Evolutionary conservation across 2,113 vertebrate species (phyloP).

Genomic region (Crotalus tigris): DNA sequence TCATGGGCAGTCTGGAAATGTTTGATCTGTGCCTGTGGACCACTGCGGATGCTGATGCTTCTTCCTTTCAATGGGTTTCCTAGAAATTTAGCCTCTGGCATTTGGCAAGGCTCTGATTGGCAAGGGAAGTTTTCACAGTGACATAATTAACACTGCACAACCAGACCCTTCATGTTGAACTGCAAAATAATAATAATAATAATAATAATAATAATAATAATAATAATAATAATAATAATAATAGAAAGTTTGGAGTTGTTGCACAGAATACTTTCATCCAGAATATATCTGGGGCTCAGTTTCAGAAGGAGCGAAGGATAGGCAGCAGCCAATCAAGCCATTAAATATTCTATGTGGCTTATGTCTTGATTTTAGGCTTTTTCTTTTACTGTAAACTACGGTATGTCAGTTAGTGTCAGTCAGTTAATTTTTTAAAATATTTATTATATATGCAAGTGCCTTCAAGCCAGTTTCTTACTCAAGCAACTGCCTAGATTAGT

Average conservation of each 20-base stretch:
- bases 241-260: constrained; percentile 30
- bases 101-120: constrained; percentile 27
- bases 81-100: constrained; percentile 38
- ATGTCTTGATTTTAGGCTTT: neutral
- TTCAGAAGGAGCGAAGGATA: neutral
- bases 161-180: constrained; percentile 37
- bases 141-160: constrained; percentile 34
- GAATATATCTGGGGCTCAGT: neutral
- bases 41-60: neutral
- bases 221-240: constrained; percentile 17
- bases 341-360: neutral
- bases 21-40: fast-evolving
- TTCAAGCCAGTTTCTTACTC: neutral
- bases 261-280: neutral
- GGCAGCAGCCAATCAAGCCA: neutral
- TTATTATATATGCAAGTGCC: neutral
- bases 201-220: constrained; percentile 42
- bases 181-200: constrained; percentile 5
- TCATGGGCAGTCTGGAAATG: neutral
- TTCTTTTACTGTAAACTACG: neutral
- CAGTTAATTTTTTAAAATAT: neutral
- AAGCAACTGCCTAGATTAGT: neutral
- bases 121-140: constrained; percentile 40
- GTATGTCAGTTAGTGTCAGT: neutral
- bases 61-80: constrained; percentile 15